phyloP scores from a whole-genome alignment of 2,888 invertebrate genomes.

The Acleris emargana region DNA sequence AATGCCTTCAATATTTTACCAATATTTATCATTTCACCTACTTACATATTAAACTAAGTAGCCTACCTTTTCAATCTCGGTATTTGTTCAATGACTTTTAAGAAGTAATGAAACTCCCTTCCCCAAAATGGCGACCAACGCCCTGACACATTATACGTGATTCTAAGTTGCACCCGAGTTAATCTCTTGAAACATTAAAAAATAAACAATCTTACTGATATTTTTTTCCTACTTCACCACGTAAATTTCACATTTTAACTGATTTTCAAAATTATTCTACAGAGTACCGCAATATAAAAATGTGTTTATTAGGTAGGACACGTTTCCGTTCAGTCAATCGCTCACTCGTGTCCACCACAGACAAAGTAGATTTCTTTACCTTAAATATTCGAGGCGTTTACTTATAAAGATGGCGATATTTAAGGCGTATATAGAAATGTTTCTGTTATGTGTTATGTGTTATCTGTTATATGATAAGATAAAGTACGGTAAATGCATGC shows the following conservation, averaged over 20 bases:
- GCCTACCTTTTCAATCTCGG: not conserved
- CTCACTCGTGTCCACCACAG: not conserved
- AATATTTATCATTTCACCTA: not conserved
- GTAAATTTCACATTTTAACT: not conserved
- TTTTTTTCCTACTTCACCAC: slow-evolving; percentile 1
- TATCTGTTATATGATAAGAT: no score
- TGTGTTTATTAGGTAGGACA: not conserved
- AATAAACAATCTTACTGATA: not conserved
- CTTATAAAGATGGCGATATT: not conserved
- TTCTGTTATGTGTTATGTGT: no score
- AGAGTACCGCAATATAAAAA: not conserved
- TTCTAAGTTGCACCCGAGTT: slow-evolving; percentile 11
- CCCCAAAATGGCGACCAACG: slow-evolving; percentile 29
- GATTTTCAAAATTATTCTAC: slow-evolving; percentile 7
- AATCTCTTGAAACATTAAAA: slow-evolving; percentile 14
- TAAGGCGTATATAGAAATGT: not conserved
- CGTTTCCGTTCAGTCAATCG: not conserved
- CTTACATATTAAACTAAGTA: not conserved
- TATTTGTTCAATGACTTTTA: slow-evolving; percentile 2
- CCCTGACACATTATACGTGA: slow-evolving; percentile 2
- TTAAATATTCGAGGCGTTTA: not conserved
- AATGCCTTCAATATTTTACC: not conserved
- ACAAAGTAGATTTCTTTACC: not conserved
- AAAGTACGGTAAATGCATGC: no score
- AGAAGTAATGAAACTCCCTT: slow-evolving; percentile 1